A percentile compares a stretch with the other conserved stretches of the same genome.
phyloP scores from a whole-genome alignment of 2,888 invertebrate genomes.

The Archips crataeganus region DNA sequence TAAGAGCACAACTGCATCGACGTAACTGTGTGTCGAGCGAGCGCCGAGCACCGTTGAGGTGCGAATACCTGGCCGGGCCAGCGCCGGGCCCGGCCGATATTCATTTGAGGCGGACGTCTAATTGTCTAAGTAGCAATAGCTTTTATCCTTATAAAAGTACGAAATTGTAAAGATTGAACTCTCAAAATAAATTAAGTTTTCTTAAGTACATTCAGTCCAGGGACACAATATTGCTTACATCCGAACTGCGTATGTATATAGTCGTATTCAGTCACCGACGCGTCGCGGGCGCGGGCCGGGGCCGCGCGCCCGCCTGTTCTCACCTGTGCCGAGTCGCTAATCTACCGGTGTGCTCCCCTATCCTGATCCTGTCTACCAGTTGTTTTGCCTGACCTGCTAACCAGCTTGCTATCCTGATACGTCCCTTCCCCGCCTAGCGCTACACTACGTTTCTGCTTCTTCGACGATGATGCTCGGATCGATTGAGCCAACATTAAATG shows the following conservation, averaged over 20 bases:
- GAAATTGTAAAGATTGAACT: conserved; percentile 81
- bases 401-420: conserved; percentile 56
- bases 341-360: conserved; percentile 64
- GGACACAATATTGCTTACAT: conserved; percentile 78
- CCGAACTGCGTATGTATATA: conserved; percentile 64
- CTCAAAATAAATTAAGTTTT: conserved; percentile 85
- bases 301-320: conserved; percentile 58
- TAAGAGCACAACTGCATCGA: conserved; percentile 71
- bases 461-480: conserved; percentile 69
- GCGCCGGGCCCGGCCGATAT: conserved; percentile 28
- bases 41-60: conserved; percentile 48
- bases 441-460: conserved; percentile 48
- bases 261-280: conserved; percentile 81
- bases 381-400: conserved; percentile 54
- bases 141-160: conserved; percentile 80
- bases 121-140: conserved; percentile 50
- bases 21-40: conserved; percentile 55
- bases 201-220: conserved; percentile 81
- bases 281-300: conserved; percentile 59
- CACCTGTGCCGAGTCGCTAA: conserved; percentile 68
- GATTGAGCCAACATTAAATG: conserved; percentile 71
- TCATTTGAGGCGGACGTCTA: conserved; percentile 76
- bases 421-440: conserved; percentile 63
- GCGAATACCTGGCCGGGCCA: conserved; percentile 41
- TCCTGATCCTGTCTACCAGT: conserved; percentile 51